phyloP scores from a whole-genome alignment of 2,888 invertebrate species.

The Anthrax anthrax region DNA sequence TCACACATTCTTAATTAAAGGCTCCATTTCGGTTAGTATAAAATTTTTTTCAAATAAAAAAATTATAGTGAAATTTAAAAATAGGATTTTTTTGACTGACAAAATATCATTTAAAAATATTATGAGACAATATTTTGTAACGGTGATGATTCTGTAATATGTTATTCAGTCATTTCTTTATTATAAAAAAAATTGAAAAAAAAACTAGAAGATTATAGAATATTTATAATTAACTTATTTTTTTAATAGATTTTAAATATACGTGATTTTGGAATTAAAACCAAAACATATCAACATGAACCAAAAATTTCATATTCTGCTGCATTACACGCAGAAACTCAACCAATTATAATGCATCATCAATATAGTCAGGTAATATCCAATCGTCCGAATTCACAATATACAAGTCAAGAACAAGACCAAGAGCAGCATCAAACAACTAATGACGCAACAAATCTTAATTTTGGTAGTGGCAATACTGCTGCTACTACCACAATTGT shows the following conservation, averaged over 20 bases:
- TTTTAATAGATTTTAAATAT: neutral
- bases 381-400: conserved; percentile 1
- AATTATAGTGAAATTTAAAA: no score
- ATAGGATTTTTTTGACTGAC: no score
- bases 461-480: neutral
- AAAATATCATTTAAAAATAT: no score
- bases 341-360: conserved; percentile 7
- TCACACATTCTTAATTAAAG: neutral
- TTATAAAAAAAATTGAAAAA: no score
- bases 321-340: conserved; percentile 4
- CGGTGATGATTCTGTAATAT: no score
- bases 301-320: conserved; percentile 6
- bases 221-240: no score
- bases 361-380: conserved; percentile 8
- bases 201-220: no score
- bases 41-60: neutral
- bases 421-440: neutral
- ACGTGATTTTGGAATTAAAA: conserved; percentile 16
- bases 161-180: no score
- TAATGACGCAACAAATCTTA: neutral
- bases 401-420: neutral
- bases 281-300: conserved; percentile 21
- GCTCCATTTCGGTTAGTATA: neutral
- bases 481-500: neutral
- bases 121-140: no score